Evolutionary conservation across 2,113 vertebrate species (phyloP), one percentile per base, ranked within the genome.

Genomic region (Bambusicola thoracicus): DNA sequence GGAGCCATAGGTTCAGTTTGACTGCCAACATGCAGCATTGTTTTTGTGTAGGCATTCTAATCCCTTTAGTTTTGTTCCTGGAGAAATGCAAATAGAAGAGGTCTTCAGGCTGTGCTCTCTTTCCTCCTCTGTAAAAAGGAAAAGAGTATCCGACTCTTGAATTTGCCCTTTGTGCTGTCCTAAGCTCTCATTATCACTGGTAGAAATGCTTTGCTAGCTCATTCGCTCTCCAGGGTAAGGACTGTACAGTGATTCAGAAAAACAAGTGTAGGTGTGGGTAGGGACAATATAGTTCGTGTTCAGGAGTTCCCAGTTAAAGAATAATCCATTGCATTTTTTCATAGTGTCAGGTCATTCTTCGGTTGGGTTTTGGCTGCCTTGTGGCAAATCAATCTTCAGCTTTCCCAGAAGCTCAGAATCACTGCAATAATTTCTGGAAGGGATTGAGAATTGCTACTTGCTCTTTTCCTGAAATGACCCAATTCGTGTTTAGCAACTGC

Each of bases 231-330:
- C 3, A 25, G 76, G 41, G 34, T 25, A 11, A 56, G 67, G 36
- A 11, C 25, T 36, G 20, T 8, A 34, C 5, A 46, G 4, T 29
- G 7, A 8, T 22, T 46, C 11, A 16, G 34, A 38, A 55, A n/a
- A 5, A 0, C 16, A 13, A 8, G 14, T 6, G 46, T 27, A 10
- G 8, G 30, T 24, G 12, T n/a, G 36, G 10, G 5, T 8, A 3
- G 15, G 40, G 41, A 78, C 67, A 65, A 12, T 2, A 13, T 19
- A 7, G 19, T 5, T 46, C 6, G 40, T 63, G 2, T 19, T 46
- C 12, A 20, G 68, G 34, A 36, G 16, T 32, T 59, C 30, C 59
- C 43, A 5, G 2, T 16, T 73, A 4, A 21, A 49, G 59, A 29
- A 29, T 8, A 3, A 17, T 41, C 59, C 43, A 1, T 46, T 18